Percentiles rank a stretch among this genome's conserved stretches.
Conservation (phyloP, 2,888 invertebrate species). For the Andricus curvator region DNA sequence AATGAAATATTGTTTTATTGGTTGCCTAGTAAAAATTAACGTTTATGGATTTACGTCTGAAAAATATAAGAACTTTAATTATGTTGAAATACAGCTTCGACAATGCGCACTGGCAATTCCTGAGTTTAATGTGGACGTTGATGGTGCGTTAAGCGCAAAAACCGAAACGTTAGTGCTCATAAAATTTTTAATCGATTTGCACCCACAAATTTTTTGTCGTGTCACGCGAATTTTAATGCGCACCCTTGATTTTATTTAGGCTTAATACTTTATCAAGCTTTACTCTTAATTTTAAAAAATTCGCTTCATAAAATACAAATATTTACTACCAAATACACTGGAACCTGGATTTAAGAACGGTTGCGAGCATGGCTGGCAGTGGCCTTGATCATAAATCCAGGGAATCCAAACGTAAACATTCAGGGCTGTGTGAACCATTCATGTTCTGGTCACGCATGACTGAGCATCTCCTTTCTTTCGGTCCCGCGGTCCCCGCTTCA, state of each 20-base stretch:
- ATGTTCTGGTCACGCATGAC: no score
- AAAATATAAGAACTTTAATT: no score
- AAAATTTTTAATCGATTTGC: conserved; percentile 74
- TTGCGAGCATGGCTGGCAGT: no score
- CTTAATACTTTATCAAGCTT: neutral
- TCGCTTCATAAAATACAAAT: no score
- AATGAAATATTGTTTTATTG: neutral
- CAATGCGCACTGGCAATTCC: neutral
- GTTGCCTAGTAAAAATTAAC: neutral
- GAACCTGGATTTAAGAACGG: no score
- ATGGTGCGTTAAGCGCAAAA: conserved; percentile 63
- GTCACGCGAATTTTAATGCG: conserved; percentile 62
- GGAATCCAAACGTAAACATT: no score
- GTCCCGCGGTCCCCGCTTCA: no score
- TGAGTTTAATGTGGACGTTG: neutral
- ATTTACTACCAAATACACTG: no score
- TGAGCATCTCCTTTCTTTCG: no score
- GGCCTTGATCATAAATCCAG: no score
- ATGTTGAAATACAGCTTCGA: neutral
- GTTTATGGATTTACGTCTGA: no score
- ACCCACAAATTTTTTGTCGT: conserved; percentile 63
- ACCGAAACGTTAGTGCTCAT: conserved; percentile 70
- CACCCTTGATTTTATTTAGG: conserved; percentile 37
- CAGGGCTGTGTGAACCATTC: no score
- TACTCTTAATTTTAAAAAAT: neutral